Evolutionary conservation across 2,797 vertebrate genomes (phyloP).

Genomic region (Taeniopygia guttata): DNA sequence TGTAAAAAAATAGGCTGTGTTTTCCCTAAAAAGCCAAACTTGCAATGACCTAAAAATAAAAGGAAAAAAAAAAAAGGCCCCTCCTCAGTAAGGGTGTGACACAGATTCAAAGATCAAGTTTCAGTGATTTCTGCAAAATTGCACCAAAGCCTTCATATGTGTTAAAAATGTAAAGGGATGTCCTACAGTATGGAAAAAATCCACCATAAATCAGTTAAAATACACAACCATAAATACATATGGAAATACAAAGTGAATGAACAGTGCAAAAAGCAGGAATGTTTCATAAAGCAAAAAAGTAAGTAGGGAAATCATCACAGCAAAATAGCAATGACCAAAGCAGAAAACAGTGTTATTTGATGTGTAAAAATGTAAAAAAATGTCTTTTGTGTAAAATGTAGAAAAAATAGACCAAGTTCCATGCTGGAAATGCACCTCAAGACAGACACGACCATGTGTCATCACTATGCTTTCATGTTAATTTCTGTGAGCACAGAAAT

Average conservation of each 20-base stretch:
- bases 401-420: not conserved
- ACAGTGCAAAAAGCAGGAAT: not conserved
- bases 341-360: not conserved
- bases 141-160: not conserved
- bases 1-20: not conserved
- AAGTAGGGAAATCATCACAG: not conserved
- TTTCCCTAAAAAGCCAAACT: not conserved
- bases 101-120: not conserved
- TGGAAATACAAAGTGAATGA: not conserved
- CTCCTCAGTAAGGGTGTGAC: not conserved
- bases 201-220: not conserved
- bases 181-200: not conserved
- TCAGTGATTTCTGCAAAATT: not conserved
- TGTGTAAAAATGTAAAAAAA: not conserved
- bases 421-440: not conserved
- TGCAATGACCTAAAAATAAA: not conserved
- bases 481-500: not conserved
- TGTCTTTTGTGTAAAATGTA: not conserved
- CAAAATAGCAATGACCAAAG: not conserved
- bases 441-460: not conserved
- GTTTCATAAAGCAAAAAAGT: not conserved
- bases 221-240: not conserved
- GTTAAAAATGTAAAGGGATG: not conserved
- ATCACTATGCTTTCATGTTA: not conserved
- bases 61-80: rapidly evolving